phyloP scores from a whole-genome alignment of 2,113 vertebrate species.

The Elephantulus edwardii region DNA sequence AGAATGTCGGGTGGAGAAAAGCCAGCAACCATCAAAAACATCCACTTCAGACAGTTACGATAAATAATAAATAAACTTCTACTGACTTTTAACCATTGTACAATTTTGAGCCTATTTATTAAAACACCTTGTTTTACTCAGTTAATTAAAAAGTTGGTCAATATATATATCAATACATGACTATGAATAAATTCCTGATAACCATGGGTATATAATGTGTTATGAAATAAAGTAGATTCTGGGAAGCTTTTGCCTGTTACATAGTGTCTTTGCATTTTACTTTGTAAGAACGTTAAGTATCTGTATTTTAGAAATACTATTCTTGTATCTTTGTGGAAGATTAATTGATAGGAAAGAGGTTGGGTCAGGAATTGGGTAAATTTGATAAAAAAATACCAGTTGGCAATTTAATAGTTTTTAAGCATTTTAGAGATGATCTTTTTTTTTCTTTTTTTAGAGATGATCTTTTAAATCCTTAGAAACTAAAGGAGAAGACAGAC shows the following conservation, averaged over 20 bases:
- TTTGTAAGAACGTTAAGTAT: too few species aligned
- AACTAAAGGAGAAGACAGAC: not conserved
- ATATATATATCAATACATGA: not conserved
- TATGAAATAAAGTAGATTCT: not conserved
- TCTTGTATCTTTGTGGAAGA: not conserved
- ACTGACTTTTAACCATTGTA: not conserved
- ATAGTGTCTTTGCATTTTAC: not conserved
- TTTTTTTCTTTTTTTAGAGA: too few species aligned
- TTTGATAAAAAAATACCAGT: not conserved
- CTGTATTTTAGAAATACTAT: not conserved
- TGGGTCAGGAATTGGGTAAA: not conserved
- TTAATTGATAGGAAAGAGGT: not conserved
- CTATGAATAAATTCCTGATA: not conserved
- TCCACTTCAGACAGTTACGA: not conserved
- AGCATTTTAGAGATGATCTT: too few species aligned
- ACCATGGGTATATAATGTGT: not conserved
- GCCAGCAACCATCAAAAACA: not conserved
- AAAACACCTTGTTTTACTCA: not conserved
- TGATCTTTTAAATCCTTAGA: not conserved
- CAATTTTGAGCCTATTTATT: not conserved
- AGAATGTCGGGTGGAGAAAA: slow-evolving; percentile 6
- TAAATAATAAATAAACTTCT: not conserved
- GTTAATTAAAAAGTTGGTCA: not conserved
- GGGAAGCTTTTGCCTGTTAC: not conserved
- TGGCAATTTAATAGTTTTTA: not conserved